Conservation (phyloP, 2,888 invertebrate genomes). For the Axea sp. region DNA sequence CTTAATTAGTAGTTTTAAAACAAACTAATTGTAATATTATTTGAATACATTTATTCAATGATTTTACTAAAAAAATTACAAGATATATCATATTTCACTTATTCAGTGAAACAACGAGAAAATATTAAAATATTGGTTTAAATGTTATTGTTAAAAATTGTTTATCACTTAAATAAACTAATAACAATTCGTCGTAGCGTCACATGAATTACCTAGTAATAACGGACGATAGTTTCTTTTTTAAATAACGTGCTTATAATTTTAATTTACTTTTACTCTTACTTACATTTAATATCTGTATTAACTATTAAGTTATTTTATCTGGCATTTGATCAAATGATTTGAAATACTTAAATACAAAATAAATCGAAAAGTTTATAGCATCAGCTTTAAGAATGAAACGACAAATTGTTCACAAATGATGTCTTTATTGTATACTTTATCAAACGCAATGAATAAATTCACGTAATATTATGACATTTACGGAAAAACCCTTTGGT, state of each 20-base stretch:
- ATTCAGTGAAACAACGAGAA: constrained; percentile 36
- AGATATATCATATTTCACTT: constrained; percentile 36
- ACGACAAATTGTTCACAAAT: constrained; percentile 56
- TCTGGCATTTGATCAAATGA: too few relatives aligned
- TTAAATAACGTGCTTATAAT: constrained; percentile 12
- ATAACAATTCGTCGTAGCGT: constrained; percentile 42
- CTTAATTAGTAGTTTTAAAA: too few relatives aligned
- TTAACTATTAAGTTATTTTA: too few relatives aligned
- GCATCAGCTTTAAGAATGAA: too few relatives aligned
- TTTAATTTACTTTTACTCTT: constrained; percentile 6
- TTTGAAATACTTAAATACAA: too few relatives aligned
- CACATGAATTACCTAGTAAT: constrained; percentile 17
- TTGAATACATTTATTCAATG: constrained; percentile 41
- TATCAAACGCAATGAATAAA: constrained; percentile 67
- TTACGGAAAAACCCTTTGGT: constrained; percentile 66
- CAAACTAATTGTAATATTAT: constrained; percentile 10
- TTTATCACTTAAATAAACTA: constrained; percentile 23
- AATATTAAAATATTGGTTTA: constrained; percentile 26
- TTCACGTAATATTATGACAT: constrained; percentile 54
- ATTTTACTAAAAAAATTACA: constrained; percentile 52
- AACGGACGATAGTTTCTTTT: constrained; percentile 37
- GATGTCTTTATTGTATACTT: constrained; percentile 67
- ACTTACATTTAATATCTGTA: constrained; percentile 5
- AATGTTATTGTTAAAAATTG: constrained; percentile 31
- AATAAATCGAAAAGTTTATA: too few relatives aligned